phyloP scores from a whole-genome alignment of 2,797 vertebrate species.

The Chaetodon trifasciatus region DNA sequence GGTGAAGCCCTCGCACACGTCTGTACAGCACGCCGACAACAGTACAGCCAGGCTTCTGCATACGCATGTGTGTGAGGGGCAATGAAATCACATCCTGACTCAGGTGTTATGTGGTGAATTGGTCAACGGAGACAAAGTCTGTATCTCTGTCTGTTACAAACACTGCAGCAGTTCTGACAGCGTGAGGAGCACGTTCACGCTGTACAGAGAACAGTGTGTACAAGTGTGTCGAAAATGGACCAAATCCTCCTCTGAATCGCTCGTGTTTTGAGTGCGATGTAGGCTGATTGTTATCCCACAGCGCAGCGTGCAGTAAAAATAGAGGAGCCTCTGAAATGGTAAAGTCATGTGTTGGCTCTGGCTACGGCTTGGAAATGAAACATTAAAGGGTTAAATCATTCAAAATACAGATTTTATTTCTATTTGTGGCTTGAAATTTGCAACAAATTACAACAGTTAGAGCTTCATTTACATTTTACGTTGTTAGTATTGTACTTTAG shows the following conservation, averaged over 20 bases:
- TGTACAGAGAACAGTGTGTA: neutral
- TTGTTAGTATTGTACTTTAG: neutral
- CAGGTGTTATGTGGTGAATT: neutral
- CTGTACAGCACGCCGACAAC: neutral
- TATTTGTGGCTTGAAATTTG: neutral
- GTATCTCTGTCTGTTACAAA: neutral
- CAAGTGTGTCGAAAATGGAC: no score
- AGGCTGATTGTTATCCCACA: neutral
- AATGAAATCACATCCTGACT: neutral
- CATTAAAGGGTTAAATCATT: neutral
- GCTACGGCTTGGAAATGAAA: neutral
- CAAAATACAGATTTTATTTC: neutral
- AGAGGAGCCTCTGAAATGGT: neutral
- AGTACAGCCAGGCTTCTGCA: neutral
- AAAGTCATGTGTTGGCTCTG: neutral
- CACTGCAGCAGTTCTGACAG: neutral
- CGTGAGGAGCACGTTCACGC: neutral
- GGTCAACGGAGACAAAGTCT: neutral
- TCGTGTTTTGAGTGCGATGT: neutral
- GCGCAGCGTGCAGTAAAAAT: neutral
- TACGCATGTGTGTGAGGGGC: neutral
- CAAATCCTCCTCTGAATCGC: neutral
- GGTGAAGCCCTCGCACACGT: slow-evolving; percentile 77
- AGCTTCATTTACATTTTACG: neutral
- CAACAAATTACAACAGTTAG: neutral